Evolutionary conservation across 2,113 vertebrate genomes (phyloP).

Genomic region (Nibea albiflora): DNA sequence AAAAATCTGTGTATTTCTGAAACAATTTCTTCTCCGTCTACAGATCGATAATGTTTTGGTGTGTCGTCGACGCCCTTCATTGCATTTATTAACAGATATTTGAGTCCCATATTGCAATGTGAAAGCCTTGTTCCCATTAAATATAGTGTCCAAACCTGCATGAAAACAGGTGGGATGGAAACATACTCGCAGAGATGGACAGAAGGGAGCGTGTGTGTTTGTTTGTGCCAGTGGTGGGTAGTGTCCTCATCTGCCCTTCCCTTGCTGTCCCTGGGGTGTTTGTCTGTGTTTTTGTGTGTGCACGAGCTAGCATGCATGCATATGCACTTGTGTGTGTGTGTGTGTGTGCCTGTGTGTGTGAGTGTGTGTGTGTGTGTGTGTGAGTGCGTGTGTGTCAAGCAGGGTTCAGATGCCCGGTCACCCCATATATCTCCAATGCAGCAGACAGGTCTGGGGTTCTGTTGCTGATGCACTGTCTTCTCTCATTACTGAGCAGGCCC

Average conservation of each 20-base stretch:
- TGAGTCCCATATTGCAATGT: neutral
- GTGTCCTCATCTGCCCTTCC: conserved; percentile 68
- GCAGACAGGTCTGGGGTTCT: conserved; percentile 78
- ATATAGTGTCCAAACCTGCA: too few relatives aligned
- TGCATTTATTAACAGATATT: neutral
- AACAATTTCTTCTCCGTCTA: too few relatives aligned
- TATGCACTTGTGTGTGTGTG: neutral
- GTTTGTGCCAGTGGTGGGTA: conserved; percentile 43
- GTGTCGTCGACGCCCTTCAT: neutral
- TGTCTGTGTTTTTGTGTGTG: conserved; percentile 34
- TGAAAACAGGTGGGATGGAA: conserved; percentile 7
- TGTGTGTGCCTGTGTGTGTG: neutral
- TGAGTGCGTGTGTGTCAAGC: conserved; percentile 38
- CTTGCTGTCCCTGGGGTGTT: conserved; percentile 41
- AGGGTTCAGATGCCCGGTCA: conserved; percentile 70
- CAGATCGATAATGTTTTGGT: too few relatives aligned
- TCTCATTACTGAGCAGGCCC: conserved; percentile 77
- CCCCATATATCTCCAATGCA: conserved; percentile 73
- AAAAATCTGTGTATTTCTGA: too few relatives aligned
- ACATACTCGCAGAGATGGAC: conserved; percentile 9
- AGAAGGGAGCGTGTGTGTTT: conserved; percentile 26
- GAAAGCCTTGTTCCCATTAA: neutral
- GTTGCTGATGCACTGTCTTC: conserved; percentile 75
- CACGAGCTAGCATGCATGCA: conserved; percentile 12
- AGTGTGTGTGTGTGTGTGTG: neutral